These are phyloP conservation scores for Dromaius novaehollandiae DNA, from an alignment of 2,113 vertebrate genomes.

Conservation along the genomic window DNA sequence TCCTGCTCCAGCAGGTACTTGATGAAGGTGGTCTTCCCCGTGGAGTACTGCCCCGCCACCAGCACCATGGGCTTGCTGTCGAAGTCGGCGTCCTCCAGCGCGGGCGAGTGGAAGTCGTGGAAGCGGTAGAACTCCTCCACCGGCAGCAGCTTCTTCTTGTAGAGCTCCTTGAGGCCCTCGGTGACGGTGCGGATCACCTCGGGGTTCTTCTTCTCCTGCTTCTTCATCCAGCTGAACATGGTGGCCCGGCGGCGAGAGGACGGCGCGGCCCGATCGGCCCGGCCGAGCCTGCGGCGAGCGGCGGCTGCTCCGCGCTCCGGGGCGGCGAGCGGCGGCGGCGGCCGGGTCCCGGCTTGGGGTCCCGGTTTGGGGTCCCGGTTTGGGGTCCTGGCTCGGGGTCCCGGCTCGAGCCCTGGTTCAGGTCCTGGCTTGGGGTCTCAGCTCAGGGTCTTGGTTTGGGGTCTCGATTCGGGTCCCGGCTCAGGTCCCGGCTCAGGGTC, in stretches of 20 bases:
- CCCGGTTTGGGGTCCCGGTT: too few species aligned
- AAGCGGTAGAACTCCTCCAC: slow-evolving; percentile 89
- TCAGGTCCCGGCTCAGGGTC: too few species aligned
- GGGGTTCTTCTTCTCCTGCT: slow-evolving; percentile 80
- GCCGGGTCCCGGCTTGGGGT: too few species aligned
- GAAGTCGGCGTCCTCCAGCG: slow-evolving; percentile 92
- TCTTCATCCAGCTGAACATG: slow-evolving; percentile 93
- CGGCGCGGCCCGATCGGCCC: too few species aligned
- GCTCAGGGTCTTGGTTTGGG: too few species aligned
- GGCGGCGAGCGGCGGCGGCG: too few species aligned
- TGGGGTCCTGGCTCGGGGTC: too few species aligned
- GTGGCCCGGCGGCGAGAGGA: not conserved
- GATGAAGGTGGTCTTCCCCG: slow-evolving; percentile 94
- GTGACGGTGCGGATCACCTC: slow-evolving; percentile 91
- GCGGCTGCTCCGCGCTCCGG: too few species aligned
- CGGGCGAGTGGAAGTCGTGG: slow-evolving; percentile 88
- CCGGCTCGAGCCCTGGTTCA: too few species aligned
- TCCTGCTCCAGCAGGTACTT: slow-evolving; percentile 94
- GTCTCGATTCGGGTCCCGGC: too few species aligned
- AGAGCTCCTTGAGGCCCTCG: slow-evolving; percentile 87
- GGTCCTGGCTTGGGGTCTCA: too few species aligned
- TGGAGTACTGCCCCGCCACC: slow-evolving; percentile 93
- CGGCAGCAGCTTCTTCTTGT: slow-evolving; percentile 86
- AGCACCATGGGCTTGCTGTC: slow-evolving; percentile 94
- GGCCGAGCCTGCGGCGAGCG: too few species aligned